Evolutionary conservation across 2,797 vertebrate genomes (phyloP), one percentile per base, ranked within the genome.

Genomic region (Onychomys leucogaster): DNA sequence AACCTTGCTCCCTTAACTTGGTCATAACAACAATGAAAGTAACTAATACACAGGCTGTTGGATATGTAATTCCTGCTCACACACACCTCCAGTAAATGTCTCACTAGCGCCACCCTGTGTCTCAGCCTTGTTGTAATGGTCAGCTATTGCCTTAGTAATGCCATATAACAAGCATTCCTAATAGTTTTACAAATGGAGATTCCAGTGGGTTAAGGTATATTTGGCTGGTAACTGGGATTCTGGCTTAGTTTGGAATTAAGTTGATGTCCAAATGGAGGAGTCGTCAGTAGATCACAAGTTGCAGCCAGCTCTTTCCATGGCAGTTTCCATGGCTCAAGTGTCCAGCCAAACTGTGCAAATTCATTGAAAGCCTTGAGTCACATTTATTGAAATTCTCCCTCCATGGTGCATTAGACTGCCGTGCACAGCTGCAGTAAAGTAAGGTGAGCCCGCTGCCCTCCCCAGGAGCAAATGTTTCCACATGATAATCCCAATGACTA

Each of bases 401-500:
- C 59, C 21, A 5, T 2, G 59, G 37, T 46, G 5, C 23, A 57
- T 12, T 69, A 46, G 3, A 0, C 1, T 57, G 25, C n/a, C 81
- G 67, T 21, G 8, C 17, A 49, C 85, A 34, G 34, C 29, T 9
- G 1, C 17, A 0, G 5, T 21, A 34, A 65, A 12, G 49, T 69
- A 67, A 27, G 43, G 17, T 41, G 37, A 73, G 9, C n/a, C n/a
- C 75, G 27, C 25, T 9, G 14, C n/a, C 37, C 52, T 9, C 41
- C 25, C 37, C 1, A 16, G 10, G 46, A 86, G n/a, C 55, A 43
- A 43, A 13, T 1, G 2, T 8, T 10, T 21, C 23, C 57, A 41
- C 59, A 6, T 6, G 4, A 41, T 8, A 55, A 37, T 11, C 32
- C 29, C 2, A 12, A 10, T 2, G 1, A 0, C 0, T 6, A 10